Percentiles rank a stretch among this genome's conserved stretches.
Evolutionary conservation across 37 sponge, comb jelly and placozoan species (phyloP).

Genomic region (Chondrosia reniformis): DNA sequence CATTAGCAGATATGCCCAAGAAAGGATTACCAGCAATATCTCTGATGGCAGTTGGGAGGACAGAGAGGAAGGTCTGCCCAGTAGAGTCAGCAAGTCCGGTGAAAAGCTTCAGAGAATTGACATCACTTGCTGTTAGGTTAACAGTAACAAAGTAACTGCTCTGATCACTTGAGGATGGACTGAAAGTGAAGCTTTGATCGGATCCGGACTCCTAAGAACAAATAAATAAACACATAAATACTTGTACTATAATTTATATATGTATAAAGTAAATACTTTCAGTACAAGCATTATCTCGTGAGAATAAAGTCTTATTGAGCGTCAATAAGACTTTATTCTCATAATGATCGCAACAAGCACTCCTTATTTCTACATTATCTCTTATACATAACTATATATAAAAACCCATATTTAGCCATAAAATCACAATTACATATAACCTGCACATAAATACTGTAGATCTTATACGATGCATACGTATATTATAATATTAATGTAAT

Average conservation of each 20-base stretch:
- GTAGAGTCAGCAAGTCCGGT: slow-evolving; percentile 35
- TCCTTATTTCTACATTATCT: no score
- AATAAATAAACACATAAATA: background rate
- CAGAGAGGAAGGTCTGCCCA: slow-evolving; percentile 58
- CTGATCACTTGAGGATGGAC: background rate
- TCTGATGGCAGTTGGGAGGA: slow-evolving; percentile 22
- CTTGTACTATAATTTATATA: background rate
- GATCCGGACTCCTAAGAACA: background rate
- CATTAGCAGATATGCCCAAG: slow-evolving; percentile 7
- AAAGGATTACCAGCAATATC: slow-evolving; percentile 55
- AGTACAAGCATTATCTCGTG: background rate
- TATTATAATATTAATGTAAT: no score
- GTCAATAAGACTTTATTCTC: no score
- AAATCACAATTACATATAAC: no score
- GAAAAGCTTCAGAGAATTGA: slow-evolving; percentile 56
- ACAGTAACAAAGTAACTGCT: slow-evolving; percentile 50
- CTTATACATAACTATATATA: no score
- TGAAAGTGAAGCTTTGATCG: background rate
- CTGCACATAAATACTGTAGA: no score
- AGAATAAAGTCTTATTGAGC: background rate
- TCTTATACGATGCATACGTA: no score
- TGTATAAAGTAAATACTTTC: slow-evolving; percentile 4
- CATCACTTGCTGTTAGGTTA: slow-evolving; percentile 36
- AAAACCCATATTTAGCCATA: no score
- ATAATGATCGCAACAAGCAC: no score